Percentiles rank a stretch among this genome's conserved stretches.
Conservation (phyloP, 2,797 vertebrate species). For the Coilia nasus region DNA sequence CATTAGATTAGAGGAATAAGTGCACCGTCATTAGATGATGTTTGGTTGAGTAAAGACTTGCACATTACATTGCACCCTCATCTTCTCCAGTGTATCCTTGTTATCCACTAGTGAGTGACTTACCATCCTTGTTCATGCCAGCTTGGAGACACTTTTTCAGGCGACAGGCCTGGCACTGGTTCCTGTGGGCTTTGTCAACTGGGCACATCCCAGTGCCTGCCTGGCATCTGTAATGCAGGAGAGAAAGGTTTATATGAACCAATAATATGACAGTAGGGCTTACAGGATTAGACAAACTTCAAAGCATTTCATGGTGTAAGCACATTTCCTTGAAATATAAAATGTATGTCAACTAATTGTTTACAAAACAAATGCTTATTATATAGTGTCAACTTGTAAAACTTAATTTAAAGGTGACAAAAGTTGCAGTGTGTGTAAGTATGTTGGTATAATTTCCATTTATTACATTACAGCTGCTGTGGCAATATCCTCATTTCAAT, state of each 20-base stretch:
- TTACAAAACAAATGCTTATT: too few species aligned
- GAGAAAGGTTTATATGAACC: neutral
- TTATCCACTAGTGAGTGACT: constrained; percentile 52
- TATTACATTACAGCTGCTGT: too few species aligned
- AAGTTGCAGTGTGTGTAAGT: too few species aligned
- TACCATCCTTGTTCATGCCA: constrained; percentile 98
- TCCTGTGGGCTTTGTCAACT: constrained; percentile 97
- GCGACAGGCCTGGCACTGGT: constrained; percentile 97
- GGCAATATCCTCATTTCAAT: too few species aligned
- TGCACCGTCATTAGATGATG: too few species aligned
- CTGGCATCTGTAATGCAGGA: constrained; percentile 82
- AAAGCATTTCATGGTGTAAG: neutral
- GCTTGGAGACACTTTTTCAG: constrained; percentile 97
- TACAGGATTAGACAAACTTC: neutral
- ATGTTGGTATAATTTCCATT: too few species aligned
- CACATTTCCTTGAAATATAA: neutral
- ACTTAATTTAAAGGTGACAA: too few species aligned
- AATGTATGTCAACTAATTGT: neutral
- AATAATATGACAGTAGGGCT: neutral
- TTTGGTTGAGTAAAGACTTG: neutral
- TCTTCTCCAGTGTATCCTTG: neutral
- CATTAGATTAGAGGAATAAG: too few species aligned
- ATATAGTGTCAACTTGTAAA: too few species aligned
- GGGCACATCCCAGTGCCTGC: constrained; percentile 92
- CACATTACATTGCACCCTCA: neutral